Percentiles rank a stretch among this genome's conserved stretches.
Evolutionary conservation across 2,797 vertebrate genomes (phyloP).

Genomic region (Acropternis orthonyx): DNA sequence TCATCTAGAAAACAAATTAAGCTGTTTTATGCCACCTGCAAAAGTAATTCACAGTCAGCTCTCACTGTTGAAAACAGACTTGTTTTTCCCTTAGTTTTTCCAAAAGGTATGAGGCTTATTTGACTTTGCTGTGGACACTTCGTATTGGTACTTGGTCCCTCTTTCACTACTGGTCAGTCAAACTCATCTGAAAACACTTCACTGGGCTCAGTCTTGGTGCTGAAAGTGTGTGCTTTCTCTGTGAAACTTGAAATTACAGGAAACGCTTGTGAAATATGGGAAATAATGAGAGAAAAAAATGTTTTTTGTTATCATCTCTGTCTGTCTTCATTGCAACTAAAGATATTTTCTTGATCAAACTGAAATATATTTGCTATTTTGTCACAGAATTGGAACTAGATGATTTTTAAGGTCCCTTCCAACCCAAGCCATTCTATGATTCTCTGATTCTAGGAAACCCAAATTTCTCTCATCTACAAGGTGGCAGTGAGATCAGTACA

Average conservation of each 20-base stretch:
- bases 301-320: rapidly evolving
- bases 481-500: rapidly evolving
- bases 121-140: background rate
- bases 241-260: background rate
- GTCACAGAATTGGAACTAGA: background rate
- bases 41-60: background rate
- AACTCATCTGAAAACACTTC: background rate
- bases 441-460: background rate
- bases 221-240: background rate
- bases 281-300: background rate
- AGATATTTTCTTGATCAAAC: background rate
- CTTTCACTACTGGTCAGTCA: background rate
- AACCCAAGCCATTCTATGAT: background rate
- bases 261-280: background rate
- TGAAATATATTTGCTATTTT: background rate
- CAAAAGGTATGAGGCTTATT: background rate
- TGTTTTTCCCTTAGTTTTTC: background rate
- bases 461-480: background rate
- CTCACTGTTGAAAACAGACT: background rate
- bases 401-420: too few relatives aligned
- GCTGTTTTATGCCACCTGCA: background rate
- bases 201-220: background rate
- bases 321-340: background rate
- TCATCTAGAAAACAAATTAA: background rate
- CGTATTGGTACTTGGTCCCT: background rate